Evolutionary conservation across 1,140 invertebrate genomes (phyloP).

Genomic region (Lepidostoma basale): DNA sequence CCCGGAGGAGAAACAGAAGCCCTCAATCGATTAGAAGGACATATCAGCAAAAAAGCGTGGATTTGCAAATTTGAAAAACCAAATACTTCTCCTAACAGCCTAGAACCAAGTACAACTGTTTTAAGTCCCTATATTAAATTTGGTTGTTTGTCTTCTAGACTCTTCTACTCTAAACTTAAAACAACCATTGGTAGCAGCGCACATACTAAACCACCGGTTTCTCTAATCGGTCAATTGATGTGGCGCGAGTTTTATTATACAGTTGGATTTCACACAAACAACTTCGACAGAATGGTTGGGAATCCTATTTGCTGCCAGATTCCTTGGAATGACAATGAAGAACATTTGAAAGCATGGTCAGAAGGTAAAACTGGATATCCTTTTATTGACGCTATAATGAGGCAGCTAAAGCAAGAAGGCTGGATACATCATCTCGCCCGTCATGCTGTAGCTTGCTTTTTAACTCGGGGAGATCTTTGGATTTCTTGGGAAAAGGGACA

Average conservation of each 20-base stretch:
- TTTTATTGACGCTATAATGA: conserved; percentile 82
- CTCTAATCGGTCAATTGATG: conserved; percentile 70
- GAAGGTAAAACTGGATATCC: conserved; percentile 76
- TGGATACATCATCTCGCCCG: conserved; percentile 79
- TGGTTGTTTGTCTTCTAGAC: conserved; percentile 71
- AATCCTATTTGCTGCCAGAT: conserved; percentile 76
- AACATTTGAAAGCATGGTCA: conserved; percentile 70
- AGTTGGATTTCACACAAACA: conserved; percentile 70
- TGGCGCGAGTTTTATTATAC: conserved; percentile 82
- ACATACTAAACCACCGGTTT: conserved; percentile 66
- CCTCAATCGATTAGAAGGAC: conserved; percentile 65
- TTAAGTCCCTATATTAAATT: conserved; percentile 77
- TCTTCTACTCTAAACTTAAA: conserved; percentile 69
- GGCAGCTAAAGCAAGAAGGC: conserved; percentile 72
- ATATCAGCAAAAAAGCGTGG: conserved; percentile 68
- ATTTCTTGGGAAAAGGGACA: conserved; percentile 69
- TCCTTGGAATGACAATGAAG: conserved; percentile 71
- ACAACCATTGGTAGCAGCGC: conserved; percentile 60
- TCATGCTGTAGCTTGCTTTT: conserved; percentile 76
- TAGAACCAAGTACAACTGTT: conserved; percentile 74
- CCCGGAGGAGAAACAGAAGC: conserved; percentile 75
- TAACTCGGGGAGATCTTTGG: conserved; percentile 70
- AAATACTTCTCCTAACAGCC: conserved; percentile 73
- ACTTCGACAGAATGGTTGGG: conserved; percentile 74
- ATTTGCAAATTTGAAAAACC: conserved; percentile 77